Conservation (phyloP, 2,797 vertebrate genomes). For the Enteromius trimaculatus region DNA sequence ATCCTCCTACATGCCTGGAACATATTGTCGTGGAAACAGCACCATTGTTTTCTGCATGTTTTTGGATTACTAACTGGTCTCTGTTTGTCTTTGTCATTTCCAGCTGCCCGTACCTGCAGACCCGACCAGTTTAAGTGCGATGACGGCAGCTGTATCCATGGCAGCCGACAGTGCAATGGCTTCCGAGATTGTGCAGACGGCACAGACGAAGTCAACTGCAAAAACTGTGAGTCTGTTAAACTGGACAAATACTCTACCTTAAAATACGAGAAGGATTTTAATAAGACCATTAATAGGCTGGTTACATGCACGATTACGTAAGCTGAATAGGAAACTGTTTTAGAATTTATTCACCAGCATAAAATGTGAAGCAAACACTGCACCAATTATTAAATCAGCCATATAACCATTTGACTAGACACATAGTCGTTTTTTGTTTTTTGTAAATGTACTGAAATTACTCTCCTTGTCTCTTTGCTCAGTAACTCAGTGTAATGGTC, state of each 20-base stretch:
- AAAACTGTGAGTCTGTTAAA: constrained; percentile 79
- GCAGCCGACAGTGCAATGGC: constrained; percentile 90
- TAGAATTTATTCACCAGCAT: neutral
- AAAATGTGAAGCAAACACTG: neutral
- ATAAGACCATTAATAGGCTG: neutral
- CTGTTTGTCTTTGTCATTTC: constrained; percentile 43
- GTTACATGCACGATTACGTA: neutral
- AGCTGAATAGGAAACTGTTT: neutral
- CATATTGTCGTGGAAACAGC: neutral
- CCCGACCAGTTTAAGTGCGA: constrained; percentile 94
- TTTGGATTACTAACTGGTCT: constrained; percentile 15
- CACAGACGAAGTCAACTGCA: constrained; percentile 90
- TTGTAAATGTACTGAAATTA: neutral
- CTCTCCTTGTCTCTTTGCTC: constrained; percentile 23
- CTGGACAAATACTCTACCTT: neutral
- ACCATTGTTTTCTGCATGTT: neutral
- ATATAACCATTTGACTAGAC: neutral
- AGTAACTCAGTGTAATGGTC: constrained; percentile 93
- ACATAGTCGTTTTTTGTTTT: neutral
- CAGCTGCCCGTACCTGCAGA: constrained; percentile 90
- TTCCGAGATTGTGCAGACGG: constrained; percentile 91
- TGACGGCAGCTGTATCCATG: constrained; percentile 90
- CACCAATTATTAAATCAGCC: neutral
- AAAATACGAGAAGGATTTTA: neutral
- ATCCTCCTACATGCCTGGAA: neutral